Evolutionary conservation across 2,797 vertebrate genomes (phyloP).

Genomic region (Thunnus albacares): DNA sequence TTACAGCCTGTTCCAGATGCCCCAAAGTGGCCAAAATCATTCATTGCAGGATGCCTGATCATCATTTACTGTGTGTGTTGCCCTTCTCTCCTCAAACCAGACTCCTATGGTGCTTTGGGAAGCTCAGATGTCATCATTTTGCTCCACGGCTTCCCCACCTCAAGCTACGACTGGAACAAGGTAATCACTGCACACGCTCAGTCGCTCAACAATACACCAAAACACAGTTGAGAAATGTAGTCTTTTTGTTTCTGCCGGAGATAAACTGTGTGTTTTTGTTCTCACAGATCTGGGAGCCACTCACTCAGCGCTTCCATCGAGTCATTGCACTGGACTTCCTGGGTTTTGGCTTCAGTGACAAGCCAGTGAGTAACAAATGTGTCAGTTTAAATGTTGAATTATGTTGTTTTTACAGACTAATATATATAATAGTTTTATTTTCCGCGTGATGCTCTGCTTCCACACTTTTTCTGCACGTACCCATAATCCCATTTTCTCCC

Average conservation of each 20-base stretch:
- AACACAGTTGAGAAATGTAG: rapidly evolving
- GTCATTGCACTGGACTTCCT: constrained; percentile 95
- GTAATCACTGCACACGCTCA: constrained; percentile 72
- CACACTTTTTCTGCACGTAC: background rate
- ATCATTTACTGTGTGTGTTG: background rate
- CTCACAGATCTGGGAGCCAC: constrained; percentile 93
- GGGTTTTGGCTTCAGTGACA: constrained; percentile 98
- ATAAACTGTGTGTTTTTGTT: background rate
- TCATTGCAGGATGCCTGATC: background rate
- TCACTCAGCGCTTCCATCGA: constrained; percentile 92
- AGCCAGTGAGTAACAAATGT: constrained; percentile 88
- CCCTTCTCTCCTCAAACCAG: constrained; percentile 70
- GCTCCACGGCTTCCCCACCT: constrained; percentile 95
- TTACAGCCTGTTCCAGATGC: background rate
- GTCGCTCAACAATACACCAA: background rate
- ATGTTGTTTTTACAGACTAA: background rate
- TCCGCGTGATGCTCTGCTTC: no score
- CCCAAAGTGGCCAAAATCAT: background rate
- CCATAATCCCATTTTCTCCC: background rate
- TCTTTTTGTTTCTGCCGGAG: background rate
- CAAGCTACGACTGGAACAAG: constrained; percentile 97
- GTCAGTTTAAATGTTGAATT: background rate
- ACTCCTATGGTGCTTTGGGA: constrained; percentile 90
- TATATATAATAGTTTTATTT: no score
- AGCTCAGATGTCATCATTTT: constrained; percentile 92